Evolutionary conservation across 2,888 invertebrate genomes (phyloP).

Genomic region (Ophion costatus): DNA sequence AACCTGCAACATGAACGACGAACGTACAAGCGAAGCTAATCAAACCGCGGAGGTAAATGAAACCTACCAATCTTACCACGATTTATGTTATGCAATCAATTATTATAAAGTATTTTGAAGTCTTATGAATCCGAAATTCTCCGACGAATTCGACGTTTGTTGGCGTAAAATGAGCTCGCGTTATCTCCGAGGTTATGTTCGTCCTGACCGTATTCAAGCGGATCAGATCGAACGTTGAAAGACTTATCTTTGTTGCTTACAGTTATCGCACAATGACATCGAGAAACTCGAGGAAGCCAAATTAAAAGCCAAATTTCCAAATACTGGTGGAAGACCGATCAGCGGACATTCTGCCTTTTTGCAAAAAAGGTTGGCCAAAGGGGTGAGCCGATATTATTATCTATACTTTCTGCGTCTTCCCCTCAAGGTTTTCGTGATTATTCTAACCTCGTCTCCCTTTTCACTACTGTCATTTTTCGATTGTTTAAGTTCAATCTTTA

Average conservation of each 20-base stretch:
- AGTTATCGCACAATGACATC: slow-evolving; percentile 88
- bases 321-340: slow-evolving; percentile 87
- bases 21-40: slow-evolving; percentile 75
- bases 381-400: slow-evolving; percentile 86
- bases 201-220: neutral
- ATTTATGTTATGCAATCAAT: neutral
- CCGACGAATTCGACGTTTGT: neutral
- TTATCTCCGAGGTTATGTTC: slow-evolving; percentile 36
- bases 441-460: too few relatives aligned
- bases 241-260: neutral
- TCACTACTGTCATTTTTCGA: too few relatives aligned
- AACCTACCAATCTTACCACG: slow-evolving; percentile 8
- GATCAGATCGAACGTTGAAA: neutral
- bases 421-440: too few relatives aligned
- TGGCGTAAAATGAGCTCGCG: slow-evolving; percentile 5
- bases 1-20: slow-evolving; percentile 77
- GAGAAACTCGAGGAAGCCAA: slow-evolving; percentile 97
- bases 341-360: slow-evolving; percentile 96
- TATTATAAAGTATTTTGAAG: neutral
- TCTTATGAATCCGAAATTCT: neutral
- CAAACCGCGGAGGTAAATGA: slow-evolving; percentile 76
- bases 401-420: neutral
- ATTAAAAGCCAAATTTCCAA: slow-evolving; percentile 95
- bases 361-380: slow-evolving; percentile 97
- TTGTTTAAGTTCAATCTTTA: too few relatives aligned